Evolutionary conservation across 2,888 invertebrate genomes (phyloP), one percentile per base, ranked within the genome.

Genomic region (Laothoe populi): DNA sequence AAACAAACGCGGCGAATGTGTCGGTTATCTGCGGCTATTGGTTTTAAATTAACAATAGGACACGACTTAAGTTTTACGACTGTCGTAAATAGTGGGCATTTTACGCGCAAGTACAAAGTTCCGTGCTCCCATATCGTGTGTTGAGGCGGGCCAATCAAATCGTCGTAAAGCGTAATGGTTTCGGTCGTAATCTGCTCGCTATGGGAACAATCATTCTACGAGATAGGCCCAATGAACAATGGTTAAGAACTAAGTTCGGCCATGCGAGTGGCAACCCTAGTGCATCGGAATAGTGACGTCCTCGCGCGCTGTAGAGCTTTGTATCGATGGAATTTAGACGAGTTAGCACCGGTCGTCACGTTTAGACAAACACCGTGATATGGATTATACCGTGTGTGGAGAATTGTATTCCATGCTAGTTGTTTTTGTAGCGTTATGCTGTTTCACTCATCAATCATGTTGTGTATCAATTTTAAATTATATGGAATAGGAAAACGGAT

Each of bases 161-260:
- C 75, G 81, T 87, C 86, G 85, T 90, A 89, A 91, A 91, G 76
- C 76, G 81, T 90, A 86, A 90, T 89, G 80, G 86, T 81, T 79
- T 79, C 79, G 81, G 78, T 84, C 81, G 86, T 86, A 87, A 88
- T 88, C 83, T 78, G 78, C 80, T 78, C 84, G 90, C 88, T 90
- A 90, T 90, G 91, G 91, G 91, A 90, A 92, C 85, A 81, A 73
- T 79, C 78, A 78, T 83, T 79, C 78, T 77, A 68, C 74, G 74
- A 84, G 83, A 88, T 88, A 80, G 77, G 67, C 69, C 77, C 78
- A 82, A 82, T 83, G 76, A 69, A 75, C 76, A 78, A 78, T 70
- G 1, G 74, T 74, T 73, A 77, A 71, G 62, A 49, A 42, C 58
- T 26, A 38, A 44, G 40, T 49, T 31, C 57, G 62, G 46, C 48